Evolutionary conservation across 1,140 invertebrate species (phyloP), one percentile per base, ranked within the genome.

Genomic region (Chironomus tepperi): DNA sequence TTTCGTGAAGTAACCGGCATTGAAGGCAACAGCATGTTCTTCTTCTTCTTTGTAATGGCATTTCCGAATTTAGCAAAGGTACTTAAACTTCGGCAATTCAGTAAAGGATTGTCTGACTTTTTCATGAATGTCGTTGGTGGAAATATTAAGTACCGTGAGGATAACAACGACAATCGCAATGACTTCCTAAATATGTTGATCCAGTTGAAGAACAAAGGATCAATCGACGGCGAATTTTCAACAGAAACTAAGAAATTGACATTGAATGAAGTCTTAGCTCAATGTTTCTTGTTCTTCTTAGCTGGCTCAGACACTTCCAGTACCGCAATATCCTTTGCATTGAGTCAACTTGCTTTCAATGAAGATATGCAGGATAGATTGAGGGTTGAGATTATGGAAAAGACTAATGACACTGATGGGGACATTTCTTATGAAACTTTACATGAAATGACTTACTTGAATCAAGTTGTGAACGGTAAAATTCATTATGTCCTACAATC

Each of bases 251-350:
- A 18, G 8, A 73, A 72, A 73, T 75, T 16, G 70, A 67, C 15
- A 79, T 74, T 82, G 10, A 77, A 80, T 15, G 75, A 79, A 73
- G 18, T 72, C 47, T 79, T 78, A 2, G 12, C 64, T n/a, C n/a
- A 67, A 67, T 67, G 3, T 6, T 67, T 21, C 16, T 67, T 19
- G 34, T 24, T 19, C 0, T 76, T 77, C 47, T 74, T 76, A 16
- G 74, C 74, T 74, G 87, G 85, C 0, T 88, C 86, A 77, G 87
- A 89, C 73, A 87, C 87, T 3, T 87, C 75, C 3, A 85, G 76
- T 82, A 80, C 81, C 16, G 81, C 82, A 0, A 75, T 83, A 7
- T 78, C 84, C 9, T 85, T 84, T 75, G 77, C 83, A 2, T 78
- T 84, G 0, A 87, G 87, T 74, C 80, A 83, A 75, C 77, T 89